Evolutionary conservation across 1,140 invertebrate species (phyloP).

Genomic region (Parapsyche elsis): DNA sequence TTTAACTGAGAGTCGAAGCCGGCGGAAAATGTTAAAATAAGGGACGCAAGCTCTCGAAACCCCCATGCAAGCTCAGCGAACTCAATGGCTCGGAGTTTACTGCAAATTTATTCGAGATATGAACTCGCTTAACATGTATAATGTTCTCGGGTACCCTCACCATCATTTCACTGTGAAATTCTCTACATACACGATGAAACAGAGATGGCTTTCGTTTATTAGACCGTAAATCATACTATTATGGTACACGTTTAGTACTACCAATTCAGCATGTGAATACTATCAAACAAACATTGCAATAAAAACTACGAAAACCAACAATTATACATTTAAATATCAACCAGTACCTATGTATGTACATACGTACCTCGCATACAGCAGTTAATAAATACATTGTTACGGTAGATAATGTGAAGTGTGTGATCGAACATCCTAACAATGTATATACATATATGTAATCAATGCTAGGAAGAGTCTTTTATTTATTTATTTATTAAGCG

Average conservation of each 20-base stretch:
- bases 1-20: neutral
- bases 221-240: neutral
- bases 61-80: conserved; percentile 52
- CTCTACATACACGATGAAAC: neutral
- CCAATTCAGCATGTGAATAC: too few relatives aligned
- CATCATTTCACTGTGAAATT: neutral
- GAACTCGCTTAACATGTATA: conserved; percentile 50
- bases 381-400: too few relatives aligned
- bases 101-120: conserved; percentile 56
- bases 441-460: too few relatives aligned
- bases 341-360: too few relatives aligned
- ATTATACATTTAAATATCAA: too few relatives aligned
- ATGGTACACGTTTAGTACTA: neutral
- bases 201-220: conserved; percentile 6
- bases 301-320: too few relatives aligned
- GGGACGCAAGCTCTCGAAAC: conserved; percentile 28
- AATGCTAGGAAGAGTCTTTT: too few relatives aligned
- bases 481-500: too few relatives aligned
- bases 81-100: conserved; percentile 54
- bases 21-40: conserved; percentile 18
- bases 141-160: conserved; percentile 26
- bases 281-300: too few relatives aligned
- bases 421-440: too few relatives aligned
- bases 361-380: too few relatives aligned
- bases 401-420: too few relatives aligned